These are phyloP conservation scores for Macrostomum lignano DNA, from an alignment of 1,140 invertebrate genomes.

Conservation along the genomic window DNA sequence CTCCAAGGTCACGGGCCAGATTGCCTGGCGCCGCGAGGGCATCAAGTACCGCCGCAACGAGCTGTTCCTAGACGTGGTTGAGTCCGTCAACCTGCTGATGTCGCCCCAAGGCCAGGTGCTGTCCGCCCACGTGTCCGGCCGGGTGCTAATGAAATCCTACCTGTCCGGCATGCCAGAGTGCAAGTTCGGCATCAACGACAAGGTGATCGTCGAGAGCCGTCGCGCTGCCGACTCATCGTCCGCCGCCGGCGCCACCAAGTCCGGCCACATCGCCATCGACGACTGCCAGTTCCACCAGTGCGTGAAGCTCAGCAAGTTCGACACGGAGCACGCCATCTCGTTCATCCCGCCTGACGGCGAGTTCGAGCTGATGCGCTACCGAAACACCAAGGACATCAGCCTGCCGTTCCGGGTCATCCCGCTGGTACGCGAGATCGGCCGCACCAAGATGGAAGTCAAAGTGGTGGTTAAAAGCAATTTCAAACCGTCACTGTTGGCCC, in stretches of 20 bases:
- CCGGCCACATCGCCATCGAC: conserved; percentile 95
- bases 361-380: conserved; percentile 82
- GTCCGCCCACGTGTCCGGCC: conserved; percentile 91
- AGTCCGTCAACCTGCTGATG: conserved; percentile 44
- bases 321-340: conserved; percentile 96
- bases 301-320: conserved; percentile 96
- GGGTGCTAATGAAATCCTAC: conserved; percentile 98
- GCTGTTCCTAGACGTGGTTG: conserved; percentile 87
- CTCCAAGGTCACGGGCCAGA: conserved; percentile 94
- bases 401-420: conserved; percentile 96
- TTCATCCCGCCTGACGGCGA: conserved; percentile 99
- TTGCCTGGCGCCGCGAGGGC: conserved; percentile 94
- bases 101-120: conserved; percentile 56
- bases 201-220: conserved; percentile 92
- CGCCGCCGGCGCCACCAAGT: too few species aligned
- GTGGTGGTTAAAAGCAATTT: conserved; percentile 98
- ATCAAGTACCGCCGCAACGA: conserved; percentile 97
- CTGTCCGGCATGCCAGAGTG: conserved; percentile 98
- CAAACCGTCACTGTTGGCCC: conserved; percentile 79
- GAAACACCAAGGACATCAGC: conserved; percentile 53
- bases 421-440: conserved; percentile 75
- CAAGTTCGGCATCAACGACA: conserved; percentile 99
- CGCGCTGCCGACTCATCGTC: too few species aligned
- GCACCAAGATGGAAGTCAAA: conserved; percentile 98
- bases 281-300: conserved; percentile 99